Percentiles rank a stretch among this genome's conserved stretches.
Evolutionary conservation across 1,140 invertebrate species (phyloP).

Genomic region (Chironomus tepperi): DNA sequence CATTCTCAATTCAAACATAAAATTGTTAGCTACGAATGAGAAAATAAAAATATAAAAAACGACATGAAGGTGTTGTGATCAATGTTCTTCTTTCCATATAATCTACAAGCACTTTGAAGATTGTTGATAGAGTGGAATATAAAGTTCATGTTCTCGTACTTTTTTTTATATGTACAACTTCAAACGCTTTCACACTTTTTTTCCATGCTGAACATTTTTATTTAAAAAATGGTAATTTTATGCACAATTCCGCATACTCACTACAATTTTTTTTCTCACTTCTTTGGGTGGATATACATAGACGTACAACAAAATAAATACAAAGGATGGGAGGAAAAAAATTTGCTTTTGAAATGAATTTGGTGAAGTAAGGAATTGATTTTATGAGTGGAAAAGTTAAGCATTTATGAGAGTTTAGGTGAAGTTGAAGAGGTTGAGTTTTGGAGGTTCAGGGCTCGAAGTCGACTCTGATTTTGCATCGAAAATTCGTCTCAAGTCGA

Average conservation of each 20-base stretch:
- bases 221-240: conserved; percentile 24
- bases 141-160: background rate
- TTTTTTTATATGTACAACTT: background rate
- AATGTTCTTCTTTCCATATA: conserved; percentile 19
- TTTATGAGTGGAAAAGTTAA: background rate
- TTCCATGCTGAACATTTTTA: background rate
- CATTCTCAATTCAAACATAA: too few relatives aligned
- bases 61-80: background rate
- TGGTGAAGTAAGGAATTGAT: background rate
- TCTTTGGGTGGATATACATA: too few relatives aligned
- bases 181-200: background rate
- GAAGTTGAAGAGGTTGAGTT: too few relatives aligned
- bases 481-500: too few relatives aligned
- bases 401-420: too few relatives aligned
- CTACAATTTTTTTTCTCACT: too few relatives aligned
- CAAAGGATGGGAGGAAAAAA: background rate
- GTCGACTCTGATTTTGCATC: too few relatives aligned
- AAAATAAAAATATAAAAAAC: conserved; percentile 20
- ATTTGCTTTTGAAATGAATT: background rate
- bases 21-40: background rate
- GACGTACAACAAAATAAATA: background rate
- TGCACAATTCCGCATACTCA: background rate
- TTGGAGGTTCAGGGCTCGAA: too few relatives aligned
- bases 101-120: background rate
- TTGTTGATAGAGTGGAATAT: conserved; percentile 2